phyloP scores from a whole-genome alignment of 2,113 vertebrate species.

The Mohoua ochrocephala region DNA sequence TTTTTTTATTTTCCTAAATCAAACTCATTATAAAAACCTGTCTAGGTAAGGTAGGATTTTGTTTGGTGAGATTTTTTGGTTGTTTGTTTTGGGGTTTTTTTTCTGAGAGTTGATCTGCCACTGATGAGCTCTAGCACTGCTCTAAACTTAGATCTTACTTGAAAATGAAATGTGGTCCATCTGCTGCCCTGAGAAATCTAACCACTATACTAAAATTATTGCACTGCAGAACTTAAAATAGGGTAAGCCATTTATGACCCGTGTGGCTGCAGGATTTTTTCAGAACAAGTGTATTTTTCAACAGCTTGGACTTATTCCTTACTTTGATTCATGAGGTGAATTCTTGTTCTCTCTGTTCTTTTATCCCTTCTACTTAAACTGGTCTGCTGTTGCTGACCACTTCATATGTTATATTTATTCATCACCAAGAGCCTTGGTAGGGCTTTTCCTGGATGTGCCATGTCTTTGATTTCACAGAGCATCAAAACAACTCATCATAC shows the following conservation, averaged over 20 bases:
- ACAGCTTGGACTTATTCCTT: background rate
- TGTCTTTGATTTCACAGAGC: background rate
- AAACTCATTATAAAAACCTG: background rate
- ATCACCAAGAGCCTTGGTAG: background rate
- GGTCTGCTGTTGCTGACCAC: background rate
- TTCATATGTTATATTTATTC: background rate
- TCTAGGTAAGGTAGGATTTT: background rate
- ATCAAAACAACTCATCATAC: background rate
- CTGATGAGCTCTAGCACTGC: background rate
- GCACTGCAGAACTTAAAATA: conserved; percentile 12
- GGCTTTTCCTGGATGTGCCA: background rate
- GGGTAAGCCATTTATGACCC: background rate
- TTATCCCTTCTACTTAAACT: background rate
- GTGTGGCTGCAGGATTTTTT: background rate
- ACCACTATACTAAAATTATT: background rate
- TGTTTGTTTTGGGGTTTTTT: background rate
- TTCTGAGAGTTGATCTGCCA: background rate
- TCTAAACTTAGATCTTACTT: conserved; percentile 5
- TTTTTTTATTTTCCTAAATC: background rate
- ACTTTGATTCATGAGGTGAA: background rate
- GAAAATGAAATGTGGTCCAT: background rate
- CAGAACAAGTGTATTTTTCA: background rate
- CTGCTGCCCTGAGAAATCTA: conserved; percentile 20
- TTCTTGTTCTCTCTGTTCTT: background rate
- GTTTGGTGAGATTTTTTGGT: background rate